Evolutionary conservation across 2,113 vertebrate genomes (phyloP), one percentile per base, ranked within the genome.

Genomic region (Triplophysa dalaica): DNA sequence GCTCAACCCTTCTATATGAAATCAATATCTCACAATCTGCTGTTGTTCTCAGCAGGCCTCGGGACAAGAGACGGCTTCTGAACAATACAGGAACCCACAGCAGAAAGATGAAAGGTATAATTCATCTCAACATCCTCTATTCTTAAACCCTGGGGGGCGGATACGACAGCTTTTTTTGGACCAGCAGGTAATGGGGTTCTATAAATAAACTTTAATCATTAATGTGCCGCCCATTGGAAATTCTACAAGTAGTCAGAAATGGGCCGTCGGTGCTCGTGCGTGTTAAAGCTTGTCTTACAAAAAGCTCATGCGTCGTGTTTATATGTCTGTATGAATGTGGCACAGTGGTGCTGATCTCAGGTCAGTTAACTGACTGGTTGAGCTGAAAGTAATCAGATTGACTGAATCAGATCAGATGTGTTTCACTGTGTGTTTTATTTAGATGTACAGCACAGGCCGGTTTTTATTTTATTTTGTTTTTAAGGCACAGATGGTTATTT

Each of bases 151-250:
- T 16, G 26, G 3, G 56, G 58, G 17, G 10, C 19, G 68, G 68
- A 8, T 64, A 73, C 22, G 58, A 17, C 21, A 2, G 43, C 63
- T 78, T 61, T 78, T 81, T 78, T 75, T 69, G 63, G 79, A 66
- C 2, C 7, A 19, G 52, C 52, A 78, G 75, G 74, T 81, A 68
- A 78, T 81, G 48, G 69, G 61, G 6, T 68, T 54, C 75, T 54
- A 64, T 66, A 73, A 62, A 69, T 64, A 78, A 63, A 56, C n/a
- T 38, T 68, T 60, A 74, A 68, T 67, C 63, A 74, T 84, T 62
- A 74, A 78, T 22, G 19, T 21, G 24, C 12, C 41, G 24, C 78
- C 66, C 75, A 67, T 26, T 64, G 76, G 69, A 74, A 78, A 63
- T 62, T 17, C 64, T 16, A 7, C 5, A 12, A 77, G 66, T 56